Evolutionary conservation across 2,113 vertebrate genomes (phyloP).

Genomic region (Bos taurus): DNA sequence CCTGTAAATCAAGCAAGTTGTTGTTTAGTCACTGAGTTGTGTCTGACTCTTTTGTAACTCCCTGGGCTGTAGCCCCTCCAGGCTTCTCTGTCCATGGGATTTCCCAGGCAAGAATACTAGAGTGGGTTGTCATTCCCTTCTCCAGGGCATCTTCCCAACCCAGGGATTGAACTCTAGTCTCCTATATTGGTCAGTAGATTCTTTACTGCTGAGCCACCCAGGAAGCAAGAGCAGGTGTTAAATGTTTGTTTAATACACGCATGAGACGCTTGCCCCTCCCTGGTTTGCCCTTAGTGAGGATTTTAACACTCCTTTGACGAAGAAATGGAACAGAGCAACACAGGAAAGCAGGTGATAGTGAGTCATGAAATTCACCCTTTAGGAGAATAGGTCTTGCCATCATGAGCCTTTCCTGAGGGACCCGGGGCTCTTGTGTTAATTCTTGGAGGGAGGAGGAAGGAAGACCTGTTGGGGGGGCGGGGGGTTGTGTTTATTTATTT

Average conservation of each 20-base stretch:
- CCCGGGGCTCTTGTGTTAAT: not conserved
- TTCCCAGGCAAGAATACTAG: not conserved
- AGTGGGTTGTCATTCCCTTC: not conserved
- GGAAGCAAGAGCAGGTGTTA: not conserved
- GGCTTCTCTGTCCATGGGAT: not conserved
- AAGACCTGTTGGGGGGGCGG: not conserved
- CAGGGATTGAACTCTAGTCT: not conserved
- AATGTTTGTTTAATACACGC: not conserved
- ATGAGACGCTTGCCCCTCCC: not conserved
- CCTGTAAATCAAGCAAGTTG: not conserved
- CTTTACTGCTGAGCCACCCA: not conserved
- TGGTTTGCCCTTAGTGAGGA: not conserved
- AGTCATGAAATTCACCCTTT: not conserved
- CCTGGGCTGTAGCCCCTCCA: not conserved
- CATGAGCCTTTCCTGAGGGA: not conserved
- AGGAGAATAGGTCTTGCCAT: not conserved
- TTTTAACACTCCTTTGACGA: conserved; percentile 28
- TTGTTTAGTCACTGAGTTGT: not conserved
- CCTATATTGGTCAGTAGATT: not conserved
- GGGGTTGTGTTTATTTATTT: not conserved
- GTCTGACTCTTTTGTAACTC: not conserved
- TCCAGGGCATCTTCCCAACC: not conserved
- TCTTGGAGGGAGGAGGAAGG: not conserved
- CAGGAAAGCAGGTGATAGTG: not conserved
- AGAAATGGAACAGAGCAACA: not conserved